Evolutionary conservation across 2,888 invertebrate species (phyloP).

Genomic region (Augiades crinisus): DNA sequence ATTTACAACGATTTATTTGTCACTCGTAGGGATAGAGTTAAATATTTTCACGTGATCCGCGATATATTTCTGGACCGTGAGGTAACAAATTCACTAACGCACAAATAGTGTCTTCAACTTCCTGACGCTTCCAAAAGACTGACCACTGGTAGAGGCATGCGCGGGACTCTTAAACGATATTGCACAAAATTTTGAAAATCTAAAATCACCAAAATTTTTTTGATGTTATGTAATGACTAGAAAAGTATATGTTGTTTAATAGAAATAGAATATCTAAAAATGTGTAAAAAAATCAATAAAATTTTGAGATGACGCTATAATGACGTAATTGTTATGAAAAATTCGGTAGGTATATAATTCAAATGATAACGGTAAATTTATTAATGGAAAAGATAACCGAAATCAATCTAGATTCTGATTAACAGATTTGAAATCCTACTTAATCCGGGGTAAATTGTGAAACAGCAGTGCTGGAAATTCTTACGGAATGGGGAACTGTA

Average conservation of each 20-base stretch:
- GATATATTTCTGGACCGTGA: background rate
- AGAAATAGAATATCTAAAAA: too few relatives aligned
- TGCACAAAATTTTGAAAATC: constrained; percentile 5
- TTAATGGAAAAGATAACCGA: too few relatives aligned
- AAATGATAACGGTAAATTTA: too few relatives aligned
- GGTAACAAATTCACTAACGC: background rate
- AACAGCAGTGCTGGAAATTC: constrained; percentile 12
- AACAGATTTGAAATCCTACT: constrained; percentile 17
- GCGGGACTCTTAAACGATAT: background rate
- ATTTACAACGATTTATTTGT: too few relatives aligned
- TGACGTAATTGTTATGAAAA: too few relatives aligned
- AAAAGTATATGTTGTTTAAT: too few relatives aligned
- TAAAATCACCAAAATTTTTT: too few relatives aligned
- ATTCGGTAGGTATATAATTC: too few relatives aligned
- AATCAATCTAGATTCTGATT: background rate
- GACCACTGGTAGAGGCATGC: background rate
- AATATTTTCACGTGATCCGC: background rate
- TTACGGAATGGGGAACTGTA: background rate
- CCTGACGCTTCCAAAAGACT: background rate
- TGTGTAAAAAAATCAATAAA: too few relatives aligned
- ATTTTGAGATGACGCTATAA: too few relatives aligned
- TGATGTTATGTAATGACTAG: too few relatives aligned
- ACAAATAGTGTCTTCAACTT: background rate
- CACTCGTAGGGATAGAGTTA: too few relatives aligned
- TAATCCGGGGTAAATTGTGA: constrained; percentile 11